Conservation (phyloP, 2,888 invertebrate genomes). For the Protodeltote pygarga region DNA sequence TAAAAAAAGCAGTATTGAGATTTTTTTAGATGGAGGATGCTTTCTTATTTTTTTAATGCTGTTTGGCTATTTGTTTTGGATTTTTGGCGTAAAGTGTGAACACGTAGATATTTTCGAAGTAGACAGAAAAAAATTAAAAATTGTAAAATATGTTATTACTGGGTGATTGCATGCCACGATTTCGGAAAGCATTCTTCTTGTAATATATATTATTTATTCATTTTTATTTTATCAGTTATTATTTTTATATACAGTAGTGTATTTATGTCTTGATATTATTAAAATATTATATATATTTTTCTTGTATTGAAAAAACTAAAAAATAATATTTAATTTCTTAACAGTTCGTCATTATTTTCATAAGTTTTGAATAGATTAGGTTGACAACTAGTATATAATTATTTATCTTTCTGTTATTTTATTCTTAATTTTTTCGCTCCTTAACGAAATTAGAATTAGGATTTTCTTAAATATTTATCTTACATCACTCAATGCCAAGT, state of each 20-base stretch:
- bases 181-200: constrained; percentile 83
- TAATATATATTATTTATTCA: constrained; percentile 26
- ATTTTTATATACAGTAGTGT: constrained; percentile 22
- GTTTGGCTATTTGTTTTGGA: constrained; percentile 57
- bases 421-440: background rate
- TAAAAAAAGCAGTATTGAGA: constrained; percentile 51
- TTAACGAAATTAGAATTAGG: too few species aligned
- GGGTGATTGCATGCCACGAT: constrained; percentile 53
- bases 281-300: constrained; percentile 33
- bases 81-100: constrained; percentile 46
- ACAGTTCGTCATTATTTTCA: too few species aligned
- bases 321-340: too few species aligned
- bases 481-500: background rate
- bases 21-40: constrained; percentile 79
- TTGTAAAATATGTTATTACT: constrained; percentile 34
- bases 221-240: constrained; percentile 21
- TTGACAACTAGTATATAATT: too few species aligned
- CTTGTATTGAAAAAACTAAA: too few species aligned
- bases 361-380: too few species aligned
- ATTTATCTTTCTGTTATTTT: too few species aligned
- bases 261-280: constrained; percentile 24
- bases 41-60: constrained; percentile 74
- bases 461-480: background rate
- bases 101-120: constrained; percentile 46
- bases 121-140: constrained; percentile 36